These are phyloP conservation scores for Melinaea menophilus DNA, from an alignment of 2,888 invertebrate species.

Conservation along the genomic window DNA sequence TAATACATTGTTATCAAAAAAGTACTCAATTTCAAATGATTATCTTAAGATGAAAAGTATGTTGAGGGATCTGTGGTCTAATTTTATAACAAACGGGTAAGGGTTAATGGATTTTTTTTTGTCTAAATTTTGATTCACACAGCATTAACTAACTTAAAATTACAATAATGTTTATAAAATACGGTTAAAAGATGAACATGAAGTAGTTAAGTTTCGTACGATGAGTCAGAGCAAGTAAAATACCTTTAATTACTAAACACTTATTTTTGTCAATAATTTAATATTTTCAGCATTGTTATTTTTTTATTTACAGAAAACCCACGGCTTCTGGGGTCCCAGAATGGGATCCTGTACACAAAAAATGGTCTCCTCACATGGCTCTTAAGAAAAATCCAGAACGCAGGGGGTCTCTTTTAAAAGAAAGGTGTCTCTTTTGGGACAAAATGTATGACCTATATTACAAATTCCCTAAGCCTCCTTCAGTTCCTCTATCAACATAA, in stretches of 20 bases:
- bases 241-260: too few species aligned
- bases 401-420: conserved; percentile 32
- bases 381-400: conserved; percentile 38
- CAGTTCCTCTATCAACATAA: background rate
- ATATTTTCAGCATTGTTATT: background rate
- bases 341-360: conserved; percentile 41
- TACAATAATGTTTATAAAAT: too few species aligned
- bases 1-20: conserved; percentile 6
- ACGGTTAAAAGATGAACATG: too few species aligned
- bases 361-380: conserved; percentile 43
- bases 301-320: conserved; percentile 41
- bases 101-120: background rate
- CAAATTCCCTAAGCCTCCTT: conserved; percentile 39
- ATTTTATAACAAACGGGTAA: conserved; percentile 39
- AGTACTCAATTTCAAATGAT: conserved; percentile 38
- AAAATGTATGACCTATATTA: conserved; percentile 45
- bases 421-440: conserved; percentile 45
- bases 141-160: too few species aligned
- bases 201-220: too few species aligned
- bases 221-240: too few species aligned
- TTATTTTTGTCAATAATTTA: background rate
- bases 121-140: too few species aligned
- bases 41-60: conserved; percentile 35
- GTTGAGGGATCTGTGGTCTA: conserved; percentile 46
- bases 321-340: conserved; percentile 31